Base-by-base conservation (phyloP, 2,113 vertebrate genomes). In the Australoheros scitulus region DNA sequence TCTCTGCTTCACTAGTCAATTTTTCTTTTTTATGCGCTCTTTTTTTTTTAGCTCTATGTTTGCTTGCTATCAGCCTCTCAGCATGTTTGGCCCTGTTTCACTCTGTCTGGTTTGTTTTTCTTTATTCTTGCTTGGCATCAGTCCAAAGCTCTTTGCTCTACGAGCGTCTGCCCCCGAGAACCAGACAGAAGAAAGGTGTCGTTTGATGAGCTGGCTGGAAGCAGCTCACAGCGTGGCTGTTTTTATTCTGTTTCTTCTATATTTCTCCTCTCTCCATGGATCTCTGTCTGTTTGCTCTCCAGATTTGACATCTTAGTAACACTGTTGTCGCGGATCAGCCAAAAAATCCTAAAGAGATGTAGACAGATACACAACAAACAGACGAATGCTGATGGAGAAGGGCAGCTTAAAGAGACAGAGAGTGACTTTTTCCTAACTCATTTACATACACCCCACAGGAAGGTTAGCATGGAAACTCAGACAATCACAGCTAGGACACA, bases 291-390 rank as follows among this genome's bases (percentile, higher is more conserved):
- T 83, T 82, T 92, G 65, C 79, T 80, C 57, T 77, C 83, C 83
- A 82, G 77, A 84, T 91, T 89, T 81, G 84, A 76, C 84, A 61
- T 85, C 82, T 88, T 83, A 70, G 78, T 70, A 82, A 56, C 64
- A 87, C 63, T 74, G 47, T 85, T 89, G 90, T 87, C 79, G 75
- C 3, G 11, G 80, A 89, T 92, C 84, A 87, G 57, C 65, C 2
- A 22, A 64, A 70, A 50, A 89, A 80, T 87, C 88, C 88, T 38
- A 52, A 80, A 80, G 57, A 87, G 76, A 86, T 80, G 78, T 68
- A 76, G n/a, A 86, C 65, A 76, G 34, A 85, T 64, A 68, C 26
- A 77, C n/a, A 60, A 58, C 34, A 13, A 72, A 80, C 1, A 58
- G 52, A 60, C 34, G 32, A 15, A 78, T 76, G 22, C 63, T 65